Conservation (phyloP, 2,888 invertebrate species). For the Papilio elwesi region DNA sequence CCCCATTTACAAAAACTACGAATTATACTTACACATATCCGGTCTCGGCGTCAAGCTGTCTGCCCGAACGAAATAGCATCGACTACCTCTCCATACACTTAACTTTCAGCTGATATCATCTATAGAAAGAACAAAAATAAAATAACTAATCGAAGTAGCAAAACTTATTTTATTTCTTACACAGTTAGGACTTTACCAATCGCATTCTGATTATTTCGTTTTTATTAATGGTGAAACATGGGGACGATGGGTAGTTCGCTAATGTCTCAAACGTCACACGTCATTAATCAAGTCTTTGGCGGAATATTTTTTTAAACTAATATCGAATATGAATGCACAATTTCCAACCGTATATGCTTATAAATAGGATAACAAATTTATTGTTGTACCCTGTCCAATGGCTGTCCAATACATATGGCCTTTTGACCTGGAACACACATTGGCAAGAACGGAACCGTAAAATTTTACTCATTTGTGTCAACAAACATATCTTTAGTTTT, state of each 20-base stretch:
- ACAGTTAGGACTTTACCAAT: conserved; percentile 12
- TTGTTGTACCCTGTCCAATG: not conserved
- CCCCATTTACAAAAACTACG: conserved; percentile 7
- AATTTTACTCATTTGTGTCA: conserved; percentile 42
- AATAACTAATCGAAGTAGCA: not conserved
- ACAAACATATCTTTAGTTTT: conserved; percentile 43
- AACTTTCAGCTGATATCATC: conserved; percentile 53
- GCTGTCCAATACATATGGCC: conserved; percentile 44
- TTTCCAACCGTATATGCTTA: conserved; percentile 33
- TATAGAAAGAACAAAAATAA: conserved; percentile 42
- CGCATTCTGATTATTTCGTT: conserved; percentile 21
- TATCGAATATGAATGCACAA: conserved; percentile 21
- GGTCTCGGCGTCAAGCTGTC: conserved; percentile 71
- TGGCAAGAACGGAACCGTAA: conserved; percentile 45
- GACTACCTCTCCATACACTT: conserved; percentile 27
- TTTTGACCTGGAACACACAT: conserved; percentile 41
- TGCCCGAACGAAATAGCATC: conserved; percentile 53
- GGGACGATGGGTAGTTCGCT: conserved; percentile 66
- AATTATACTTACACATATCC: conserved; percentile 53
- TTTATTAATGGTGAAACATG: conserved; percentile 62
- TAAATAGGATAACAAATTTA: conserved; percentile 34
- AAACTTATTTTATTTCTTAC: conserved; percentile 37
- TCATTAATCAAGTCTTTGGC: conserved; percentile 63
- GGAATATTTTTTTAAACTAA: conserved; percentile 43
- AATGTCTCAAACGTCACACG: conserved; percentile 59